Conservation (phyloP, 2,888 invertebrate species). For the Drosophila ochracea region DNA sequence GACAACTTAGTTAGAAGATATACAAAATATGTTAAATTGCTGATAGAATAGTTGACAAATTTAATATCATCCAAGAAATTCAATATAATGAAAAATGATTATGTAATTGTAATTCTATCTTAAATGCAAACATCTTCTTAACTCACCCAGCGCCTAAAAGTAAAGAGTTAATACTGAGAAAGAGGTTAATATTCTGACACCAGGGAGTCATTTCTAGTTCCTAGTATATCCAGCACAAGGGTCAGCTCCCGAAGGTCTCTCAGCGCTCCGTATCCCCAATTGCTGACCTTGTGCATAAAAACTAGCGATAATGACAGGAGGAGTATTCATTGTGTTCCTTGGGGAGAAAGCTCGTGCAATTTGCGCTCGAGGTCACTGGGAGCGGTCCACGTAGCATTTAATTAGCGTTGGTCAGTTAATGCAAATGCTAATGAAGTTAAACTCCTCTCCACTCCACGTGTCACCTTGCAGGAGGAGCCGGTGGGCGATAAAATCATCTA, state of each 20-base stretch:
- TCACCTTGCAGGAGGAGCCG: slow-evolving; percentile 70
- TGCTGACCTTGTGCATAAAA: slow-evolving; percentile 65
- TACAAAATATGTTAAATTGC: neutral
- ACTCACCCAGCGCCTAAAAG: neutral
- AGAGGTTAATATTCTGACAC: slow-evolving; percentile 6
- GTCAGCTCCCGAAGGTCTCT: slow-evolving; percentile 62
- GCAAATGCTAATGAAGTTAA: slow-evolving; percentile 65
- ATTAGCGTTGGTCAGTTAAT: slow-evolving; percentile 74
- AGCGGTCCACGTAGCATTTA: slow-evolving; percentile 56
- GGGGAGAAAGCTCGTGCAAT: slow-evolving; percentile 54
- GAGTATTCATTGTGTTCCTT: slow-evolving; percentile 43
- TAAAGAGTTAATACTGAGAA: slow-evolving; percentile 1
- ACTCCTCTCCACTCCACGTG: slow-evolving; percentile 1
- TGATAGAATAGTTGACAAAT: neutral
- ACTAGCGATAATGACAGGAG: slow-evolving; percentile 50
- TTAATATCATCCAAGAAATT: neutral
- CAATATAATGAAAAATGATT: neutral
- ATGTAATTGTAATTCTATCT: neutral
- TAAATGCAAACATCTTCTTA: neutral
- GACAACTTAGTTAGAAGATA: neutral
- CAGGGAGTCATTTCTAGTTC: slow-evolving; percentile 18
- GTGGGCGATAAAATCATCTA: slow-evolving; percentile 84
- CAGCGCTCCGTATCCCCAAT: slow-evolving; percentile 22
- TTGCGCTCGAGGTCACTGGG: slow-evolving; percentile 54
- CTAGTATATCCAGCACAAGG: slow-evolving; percentile 31